These are phyloP conservation scores for Osmerus eperlanus DNA, from an alignment of 2,113 vertebrate genomes.

Conservation along the genomic window DNA sequence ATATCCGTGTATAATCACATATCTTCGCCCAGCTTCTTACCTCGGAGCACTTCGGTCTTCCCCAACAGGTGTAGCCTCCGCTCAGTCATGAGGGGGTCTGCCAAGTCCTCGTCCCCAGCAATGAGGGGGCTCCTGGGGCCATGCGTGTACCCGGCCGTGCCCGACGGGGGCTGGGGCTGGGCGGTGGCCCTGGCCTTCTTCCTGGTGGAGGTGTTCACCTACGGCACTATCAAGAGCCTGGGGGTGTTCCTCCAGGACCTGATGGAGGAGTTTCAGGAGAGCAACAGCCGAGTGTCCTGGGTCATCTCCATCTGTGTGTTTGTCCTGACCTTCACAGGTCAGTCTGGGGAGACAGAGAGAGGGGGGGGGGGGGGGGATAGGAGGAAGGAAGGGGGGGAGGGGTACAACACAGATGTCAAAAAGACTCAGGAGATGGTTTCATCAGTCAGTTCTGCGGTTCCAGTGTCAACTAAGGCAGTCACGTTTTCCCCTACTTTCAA, in stretches of 20 bases:
- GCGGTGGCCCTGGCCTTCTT: conserved; percentile 86
- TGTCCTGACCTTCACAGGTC: conserved; percentile 91
- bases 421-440: too few relatives aligned
- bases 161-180: conserved; percentile 98
- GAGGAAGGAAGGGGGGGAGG: not conserved
- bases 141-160: conserved; percentile 85
- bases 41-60: not conserved
- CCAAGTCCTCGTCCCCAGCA: too few relatives aligned
- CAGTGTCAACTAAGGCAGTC: too few relatives aligned
- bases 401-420: not conserved
- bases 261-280: conserved; percentile 84
- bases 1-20: too few relatives aligned
- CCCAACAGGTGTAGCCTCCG: conserved; percentile 22
- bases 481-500: too few relatives aligned
- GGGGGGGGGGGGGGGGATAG: conserved; percentile 30
- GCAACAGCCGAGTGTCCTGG: conserved; percentile 92
- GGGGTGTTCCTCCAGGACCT: conserved; percentile 94
- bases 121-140: conserved; percentile 68
- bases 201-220: conserved; percentile 87
- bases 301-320: conserved; percentile 94
- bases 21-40: not conserved
- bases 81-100: conserved; percentile 36
- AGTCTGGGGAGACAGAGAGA: conserved; percentile 60
- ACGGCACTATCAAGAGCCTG: conserved; percentile 91
- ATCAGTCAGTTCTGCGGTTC: too few relatives aligned